phyloP scores from a whole-genome alignment of 2,797 vertebrate genomes.

The Leucoraja ocellata region DNA sequence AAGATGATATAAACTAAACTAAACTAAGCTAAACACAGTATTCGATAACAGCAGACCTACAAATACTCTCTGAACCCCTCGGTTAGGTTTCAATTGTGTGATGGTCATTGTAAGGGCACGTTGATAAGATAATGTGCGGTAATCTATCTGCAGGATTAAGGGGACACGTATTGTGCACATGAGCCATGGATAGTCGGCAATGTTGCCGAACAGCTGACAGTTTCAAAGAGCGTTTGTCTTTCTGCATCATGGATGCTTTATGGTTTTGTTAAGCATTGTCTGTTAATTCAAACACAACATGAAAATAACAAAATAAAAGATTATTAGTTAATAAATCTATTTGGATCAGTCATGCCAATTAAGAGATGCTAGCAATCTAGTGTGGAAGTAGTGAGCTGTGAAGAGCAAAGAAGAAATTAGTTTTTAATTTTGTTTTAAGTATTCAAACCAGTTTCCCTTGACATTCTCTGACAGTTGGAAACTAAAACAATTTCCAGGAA shows the following conservation, averaged over 20 bases:
- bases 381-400: not conserved
- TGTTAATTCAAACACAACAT: not conserved
- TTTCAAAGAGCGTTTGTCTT: not conserved
- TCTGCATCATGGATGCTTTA: too few species aligned
- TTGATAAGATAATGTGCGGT: not conserved
- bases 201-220: not conserved
- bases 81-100: not conserved
- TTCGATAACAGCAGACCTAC: not conserved
- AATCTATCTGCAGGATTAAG: not conserved
- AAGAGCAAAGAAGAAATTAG: not conserved
- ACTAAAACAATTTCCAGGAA: not conserved
- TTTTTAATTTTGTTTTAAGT: not conserved
- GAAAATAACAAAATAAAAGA: not conserved
- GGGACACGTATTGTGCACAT: not conserved
- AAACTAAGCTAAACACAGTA: not conserved
- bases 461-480: not conserved
- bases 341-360: not conserved
- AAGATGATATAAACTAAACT: too few species aligned
- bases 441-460: not conserved
- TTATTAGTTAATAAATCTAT: not conserved
- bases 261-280: not conserved
- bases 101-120: not conserved
- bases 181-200: not conserved
- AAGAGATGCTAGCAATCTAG: not conserved
- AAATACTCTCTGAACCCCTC: not conserved